Evolutionary conservation across 2,888 invertebrate species (phyloP), one percentile per base, ranked within the genome.

Genomic region (Tenthredo livida): DNA sequence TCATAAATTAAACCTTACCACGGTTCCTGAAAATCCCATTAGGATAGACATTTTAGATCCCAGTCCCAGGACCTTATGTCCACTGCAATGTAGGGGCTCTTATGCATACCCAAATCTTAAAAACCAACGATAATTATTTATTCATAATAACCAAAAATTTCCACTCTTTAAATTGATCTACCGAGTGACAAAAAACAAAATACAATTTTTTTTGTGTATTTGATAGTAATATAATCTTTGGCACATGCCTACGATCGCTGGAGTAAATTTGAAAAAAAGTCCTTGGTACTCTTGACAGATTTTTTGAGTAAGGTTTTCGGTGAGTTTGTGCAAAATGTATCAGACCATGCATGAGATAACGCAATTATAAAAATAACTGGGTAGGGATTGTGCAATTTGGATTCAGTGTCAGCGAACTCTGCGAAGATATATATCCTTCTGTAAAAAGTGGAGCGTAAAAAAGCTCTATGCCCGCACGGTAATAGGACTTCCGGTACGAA

Each of bases 401-500:
- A 25, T 25, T 25, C 12, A 61, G 25, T 61, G 2, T 72, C n/a
- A 40, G 70, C 70, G 9, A 72, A 17, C 2, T 70, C n/a, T 1
- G 70, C 70, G 17, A 70, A 17, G n/a, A 40, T 17, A 43, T 40
- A 70, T n/a, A n/a, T 70, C 21, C 72, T 73, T 21, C 40, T 25
- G 43, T 2, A 12, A 15, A 21, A 73, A n/a, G 61, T 80, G n/a
- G 21, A 29, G 29, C 15, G 12, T 0, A 21, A 61, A 37, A 33
- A 80, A n/a, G 61, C 21, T 40, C 80, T 37, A 21, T 40, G 17
- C 33, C 54, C 33, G n/a, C n/a, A n/a, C 4, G 10, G 29, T 21
- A n/a, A 15, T 54, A 9, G 58, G 78, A 78, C 58, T 78, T 80
- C 58, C 80, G 61, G 40, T 80, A 29, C 37, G 21, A 61, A 37